Evolutionary conservation across 2,888 invertebrate species (phyloP), one percentile per base, ranked within the genome.

Genomic region (Trilocha varians): DNA sequence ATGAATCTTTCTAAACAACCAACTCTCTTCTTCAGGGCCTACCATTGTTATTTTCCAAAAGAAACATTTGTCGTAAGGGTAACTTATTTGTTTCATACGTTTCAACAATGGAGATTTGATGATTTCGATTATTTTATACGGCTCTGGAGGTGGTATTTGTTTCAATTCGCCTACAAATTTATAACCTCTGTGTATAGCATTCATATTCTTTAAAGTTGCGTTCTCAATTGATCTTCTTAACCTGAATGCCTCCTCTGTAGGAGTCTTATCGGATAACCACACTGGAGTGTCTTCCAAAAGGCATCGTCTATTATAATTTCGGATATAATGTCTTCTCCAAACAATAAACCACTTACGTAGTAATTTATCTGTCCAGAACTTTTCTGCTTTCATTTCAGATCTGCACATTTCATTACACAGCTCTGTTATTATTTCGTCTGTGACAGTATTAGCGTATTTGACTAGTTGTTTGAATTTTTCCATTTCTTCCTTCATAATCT

Each of bases 31-130:
- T 48, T 87, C 78, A 1, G 90, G 89, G 42, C 89, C 78, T 5
- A 89, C 88, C 39, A 91, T 62, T 4, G 88, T 83, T 25, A 90
- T 64, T 72, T 91, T 91, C 91, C 91, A 91, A 65, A 84, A 65
- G 64, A 78, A 67, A 57, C 73, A 72, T 66, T 78, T 73, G 55
- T 78, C 63, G 59, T 83, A 64, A 50, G 65, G 77, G 62, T 74
- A 83, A 55, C 55, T 72, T 38, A 76, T 87, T 74, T 73, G 85
- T 69, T 72, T 86, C 84, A 69, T 87, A 39, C 70, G 86, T 76
- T 64, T 83, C 46, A 77, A 66, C 53, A 75, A 70, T 47, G 68
- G 76, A 45, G 70, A 83, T 55, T 69, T 83, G 60, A 72, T 88
- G 53, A 64, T 79, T 70, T 70, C 87, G 70, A 84, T 74, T 2